These are phyloP conservation scores for Hoplias malabaricus DNA, from an alignment of 2,113 vertebrate genomes.

Conservation along the genomic window DNA sequence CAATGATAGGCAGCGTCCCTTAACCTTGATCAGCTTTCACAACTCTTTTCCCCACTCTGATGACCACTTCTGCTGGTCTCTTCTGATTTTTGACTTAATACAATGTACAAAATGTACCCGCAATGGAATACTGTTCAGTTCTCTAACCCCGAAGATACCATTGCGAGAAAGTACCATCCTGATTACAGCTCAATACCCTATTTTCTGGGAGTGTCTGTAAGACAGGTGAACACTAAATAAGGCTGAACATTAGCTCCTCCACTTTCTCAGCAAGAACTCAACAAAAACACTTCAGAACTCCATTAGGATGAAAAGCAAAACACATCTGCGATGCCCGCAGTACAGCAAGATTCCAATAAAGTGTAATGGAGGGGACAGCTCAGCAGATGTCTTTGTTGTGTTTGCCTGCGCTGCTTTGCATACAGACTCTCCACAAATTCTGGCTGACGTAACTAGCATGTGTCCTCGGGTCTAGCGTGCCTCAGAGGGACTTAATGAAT, in stretches of 20 bases:
- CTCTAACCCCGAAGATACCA: too few relatives aligned
- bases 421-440: slow-evolving; percentile 31
- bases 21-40: too few relatives aligned
- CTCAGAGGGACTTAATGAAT: slow-evolving; percentile 59
- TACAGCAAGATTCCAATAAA: slow-evolving; percentile 27
- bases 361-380: slow-evolving; percentile 38
- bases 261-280: background rate
- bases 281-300: slow-evolving; percentile 4
- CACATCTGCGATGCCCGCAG: slow-evolving; percentile 14
- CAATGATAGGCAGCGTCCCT: too few relatives aligned
- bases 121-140: too few relatives aligned
- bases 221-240: background rate
- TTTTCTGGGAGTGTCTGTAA: too few relatives aligned
- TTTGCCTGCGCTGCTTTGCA: slow-evolving; percentile 23
- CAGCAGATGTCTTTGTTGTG: slow-evolving; percentile 54
- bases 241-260: slow-evolving; percentile 2
- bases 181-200: too few relatives aligned
- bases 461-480: slow-evolving; percentile 44
- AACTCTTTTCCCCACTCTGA: too few relatives aligned
- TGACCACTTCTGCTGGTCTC: too few relatives aligned
- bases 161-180: too few relatives aligned
- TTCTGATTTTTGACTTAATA: too few relatives aligned
- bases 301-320: slow-evolving; percentile 10
- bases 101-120: too few relatives aligned
- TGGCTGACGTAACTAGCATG: slow-evolving; percentile 41